Percentiles rank a stretch among this genome's conserved stretches.
phyloP scores from a whole-genome alignment of 2,797 vertebrate genomes.

The Poecilia picta region DNA sequence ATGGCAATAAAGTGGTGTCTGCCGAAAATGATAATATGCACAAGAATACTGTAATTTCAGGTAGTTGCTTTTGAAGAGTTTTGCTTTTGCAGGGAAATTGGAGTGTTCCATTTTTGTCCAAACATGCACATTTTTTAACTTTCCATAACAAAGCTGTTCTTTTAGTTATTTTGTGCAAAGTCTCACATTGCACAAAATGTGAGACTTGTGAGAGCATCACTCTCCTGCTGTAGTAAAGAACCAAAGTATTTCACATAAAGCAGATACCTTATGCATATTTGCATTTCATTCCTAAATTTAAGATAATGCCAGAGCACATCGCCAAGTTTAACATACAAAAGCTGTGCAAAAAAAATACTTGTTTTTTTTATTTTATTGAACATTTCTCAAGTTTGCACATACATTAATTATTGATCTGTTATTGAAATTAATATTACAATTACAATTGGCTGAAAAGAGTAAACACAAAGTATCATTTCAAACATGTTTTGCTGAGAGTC shows the following conservation, averaged over 20 bases:
- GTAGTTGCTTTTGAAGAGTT: background rate
- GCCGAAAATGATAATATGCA: background rate
- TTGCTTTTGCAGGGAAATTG: background rate
- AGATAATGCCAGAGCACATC: background rate
- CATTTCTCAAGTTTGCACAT: background rate
- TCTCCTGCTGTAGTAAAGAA: background rate
- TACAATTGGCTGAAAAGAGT: background rate
- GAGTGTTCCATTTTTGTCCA: background rate
- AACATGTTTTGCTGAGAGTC: background rate
- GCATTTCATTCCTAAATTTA: conserved; percentile 4
- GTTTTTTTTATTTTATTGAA: background rate
- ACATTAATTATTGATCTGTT: background rate
- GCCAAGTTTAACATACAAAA: background rate
- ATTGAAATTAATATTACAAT: background rate
- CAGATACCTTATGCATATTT: background rate
- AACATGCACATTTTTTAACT: background rate
- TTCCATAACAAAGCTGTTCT: background rate
- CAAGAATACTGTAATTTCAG: background rate
- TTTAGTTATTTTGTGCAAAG: background rate
- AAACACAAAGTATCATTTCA: background rate
- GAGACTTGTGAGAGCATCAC: background rate
- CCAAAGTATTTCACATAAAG: background rate
- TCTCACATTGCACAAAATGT: background rate
- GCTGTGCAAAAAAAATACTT: background rate
- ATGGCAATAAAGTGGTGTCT: background rate